These are phyloP conservation scores for Pegea sp. DNA, from an alignment of 23 tunicate species.

Conservation along the genomic window DNA sequence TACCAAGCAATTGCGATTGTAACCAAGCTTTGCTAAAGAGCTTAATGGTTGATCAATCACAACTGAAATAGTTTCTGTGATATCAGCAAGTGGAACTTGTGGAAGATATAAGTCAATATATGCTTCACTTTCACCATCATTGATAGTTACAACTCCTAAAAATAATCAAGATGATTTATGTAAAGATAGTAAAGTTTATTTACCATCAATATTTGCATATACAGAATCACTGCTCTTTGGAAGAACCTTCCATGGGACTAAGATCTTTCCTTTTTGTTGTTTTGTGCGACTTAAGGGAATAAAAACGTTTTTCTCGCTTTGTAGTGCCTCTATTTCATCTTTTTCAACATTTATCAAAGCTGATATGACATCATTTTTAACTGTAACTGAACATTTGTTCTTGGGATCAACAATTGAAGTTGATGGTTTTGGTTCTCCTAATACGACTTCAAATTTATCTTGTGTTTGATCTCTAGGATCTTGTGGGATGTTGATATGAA, in stretches of 20 bases:
- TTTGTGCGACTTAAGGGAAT: constrained; percentile 17
- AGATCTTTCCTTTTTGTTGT: constrained; percentile 38
- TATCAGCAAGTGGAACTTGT: constrained; percentile 37
- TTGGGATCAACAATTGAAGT: constrained; percentile 48
- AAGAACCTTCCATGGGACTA: constrained; percentile 60
- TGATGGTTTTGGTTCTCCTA: constrained; percentile 27
- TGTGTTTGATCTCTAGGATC: constrained; percentile 28
- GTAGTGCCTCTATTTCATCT: constrained; percentile 20
- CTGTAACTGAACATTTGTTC: constrained; percentile 45
- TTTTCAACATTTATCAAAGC: constrained; percentile 15
- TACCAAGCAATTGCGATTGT: constrained; percentile 23
- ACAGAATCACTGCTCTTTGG: constrained; percentile 17
- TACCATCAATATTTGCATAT: constrained; percentile 4
- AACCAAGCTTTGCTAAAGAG: constrained; percentile 35
- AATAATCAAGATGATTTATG: too few species aligned
- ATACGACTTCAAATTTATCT: constrained; percentile 32
- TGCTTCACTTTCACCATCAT: constrained; percentile 26
- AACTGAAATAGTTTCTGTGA: constrained; percentile 30
- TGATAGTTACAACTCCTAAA: constrained; percentile 42
- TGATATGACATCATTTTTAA: constrained; percentile 68
- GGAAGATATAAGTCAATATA: constrained; percentile 22
- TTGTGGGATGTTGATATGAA: constrained; percentile 48
- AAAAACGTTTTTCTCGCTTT: constrained; percentile 30
- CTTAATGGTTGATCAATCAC: constrained; percentile 79
- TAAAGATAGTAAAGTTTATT: not conserved